These are phyloP conservation scores for Leucophora obtusa DNA, from an alignment of 2,888 invertebrate species.

Conservation along the genomic window DNA sequence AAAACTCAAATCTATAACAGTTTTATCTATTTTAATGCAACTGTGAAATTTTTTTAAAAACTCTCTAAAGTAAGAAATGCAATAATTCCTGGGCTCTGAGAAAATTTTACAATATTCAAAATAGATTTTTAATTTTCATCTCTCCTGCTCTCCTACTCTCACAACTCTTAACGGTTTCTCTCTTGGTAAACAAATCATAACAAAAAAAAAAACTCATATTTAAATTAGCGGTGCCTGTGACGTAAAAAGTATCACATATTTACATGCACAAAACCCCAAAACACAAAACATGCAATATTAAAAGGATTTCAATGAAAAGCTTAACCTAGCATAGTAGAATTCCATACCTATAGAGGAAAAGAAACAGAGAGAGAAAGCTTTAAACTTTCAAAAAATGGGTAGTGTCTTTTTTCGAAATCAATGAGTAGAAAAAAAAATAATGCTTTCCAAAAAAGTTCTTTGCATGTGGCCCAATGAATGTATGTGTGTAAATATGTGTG, in stretches of 20 bases:
- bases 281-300: conserved; percentile 15
- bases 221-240: conserved; percentile 57
- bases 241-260: conserved; percentile 55
- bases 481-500: neutral
- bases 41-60: neutral
- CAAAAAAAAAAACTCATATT: conserved; percentile 39
- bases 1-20: neutral
- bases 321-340: neutral
- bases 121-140: conserved; percentile 4
- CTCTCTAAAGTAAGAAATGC: neutral
- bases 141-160: conserved; percentile 2
- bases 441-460: conserved; percentile 2
- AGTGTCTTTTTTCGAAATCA: conserved; percentile 35
- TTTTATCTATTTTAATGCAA: neutral
- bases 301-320: conserved; percentile 57
- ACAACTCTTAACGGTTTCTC: neutral
- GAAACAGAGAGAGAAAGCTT: neutral
- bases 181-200: conserved; percentile 23
- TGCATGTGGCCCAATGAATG: conserved; percentile 10
- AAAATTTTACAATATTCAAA: conserved; percentile 8
- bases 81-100: conserved; percentile 14
- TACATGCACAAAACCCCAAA: conserved; percentile 22
- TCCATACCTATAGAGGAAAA: neutral
- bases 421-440: conserved; percentile 6
- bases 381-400: conserved; percentile 40